These are phyloP conservation scores for Adelognathus sp. DNA, from an alignment of 2,888 invertebrate species.

Conservation along the genomic window DNA sequence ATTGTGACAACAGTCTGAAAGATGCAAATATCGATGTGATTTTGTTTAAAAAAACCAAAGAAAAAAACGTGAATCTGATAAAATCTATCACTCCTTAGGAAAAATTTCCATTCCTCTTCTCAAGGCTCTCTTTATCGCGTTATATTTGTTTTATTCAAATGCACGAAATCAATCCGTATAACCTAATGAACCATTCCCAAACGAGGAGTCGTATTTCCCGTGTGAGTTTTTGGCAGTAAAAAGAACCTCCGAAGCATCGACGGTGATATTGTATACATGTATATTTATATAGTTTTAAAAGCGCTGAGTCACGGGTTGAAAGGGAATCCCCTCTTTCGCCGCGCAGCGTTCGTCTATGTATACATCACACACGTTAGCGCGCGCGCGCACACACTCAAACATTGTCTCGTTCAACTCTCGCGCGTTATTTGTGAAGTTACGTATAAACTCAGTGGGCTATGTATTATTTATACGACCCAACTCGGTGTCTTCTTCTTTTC, in stretches of 20 bases:
- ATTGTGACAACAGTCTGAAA: no score
- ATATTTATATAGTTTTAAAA: conserved; percentile 26
- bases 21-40: no score
- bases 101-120: neutral
- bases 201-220: neutral
- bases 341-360: no score
- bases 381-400: neutral
- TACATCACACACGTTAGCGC: no score
- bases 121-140: neutral
- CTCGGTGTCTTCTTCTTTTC: conserved; percentile 25
- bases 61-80: no score
- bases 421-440: conserved; percentile 44
- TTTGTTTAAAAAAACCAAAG: no score
- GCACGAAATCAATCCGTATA: neutral
- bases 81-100: no score
- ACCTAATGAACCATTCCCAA: neutral
- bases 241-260: conserved; percentile 22
- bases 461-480: conserved; percentile 46
- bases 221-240: conserved; percentile 14
- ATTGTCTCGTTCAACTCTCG: neutral
- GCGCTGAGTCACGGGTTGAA: conserved; percentile 44
- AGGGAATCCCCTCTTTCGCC: conserved; percentile 21
- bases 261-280: no score
- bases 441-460: conserved; percentile 44
- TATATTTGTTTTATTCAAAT: neutral